These are phyloP conservation scores for Leptinotarsa haldemani DNA, from an alignment of 2,888 invertebrate species.

Conservation along the genomic window DNA sequence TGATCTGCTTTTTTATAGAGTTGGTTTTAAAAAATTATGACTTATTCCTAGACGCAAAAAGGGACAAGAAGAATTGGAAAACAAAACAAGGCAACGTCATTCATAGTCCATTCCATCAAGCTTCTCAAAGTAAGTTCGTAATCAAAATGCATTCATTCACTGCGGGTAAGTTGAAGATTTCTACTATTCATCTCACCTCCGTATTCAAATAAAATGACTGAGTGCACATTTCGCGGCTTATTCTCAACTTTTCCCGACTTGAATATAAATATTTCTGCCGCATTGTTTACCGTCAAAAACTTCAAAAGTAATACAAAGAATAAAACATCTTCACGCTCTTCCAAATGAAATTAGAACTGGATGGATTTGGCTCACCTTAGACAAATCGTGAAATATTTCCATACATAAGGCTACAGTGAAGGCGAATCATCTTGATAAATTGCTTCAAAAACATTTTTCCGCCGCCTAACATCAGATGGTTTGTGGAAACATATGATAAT, in stretches of 20 bases:
- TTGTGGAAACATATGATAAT: slow-evolving; percentile 41
- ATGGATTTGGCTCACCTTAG: slow-evolving; percentile 29
- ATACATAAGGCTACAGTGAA: slow-evolving; percentile 33
- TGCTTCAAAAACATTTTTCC: slow-evolving; percentile 29
- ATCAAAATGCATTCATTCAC: slow-evolving; percentile 4
- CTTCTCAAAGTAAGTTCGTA: background rate
- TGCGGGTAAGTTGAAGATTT: background rate
- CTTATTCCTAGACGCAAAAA: no score
- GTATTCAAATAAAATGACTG: slow-evolving; percentile 3
- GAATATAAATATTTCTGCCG: slow-evolving; percentile 1
- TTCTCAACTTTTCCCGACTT: slow-evolving; percentile 9
- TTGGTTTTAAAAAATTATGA: no score
- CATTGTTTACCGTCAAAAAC: slow-evolving; percentile 21
- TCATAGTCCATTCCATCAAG: no score
- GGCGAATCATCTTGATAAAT: slow-evolving; percentile 40
- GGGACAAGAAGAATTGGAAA: no score
- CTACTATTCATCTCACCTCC: background rate
- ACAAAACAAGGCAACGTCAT: no score
- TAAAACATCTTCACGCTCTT: slow-evolving; percentile 21
- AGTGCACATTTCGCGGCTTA: slow-evolving; percentile 11
- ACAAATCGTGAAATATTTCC: slow-evolving; percentile 38
- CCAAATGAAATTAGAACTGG: slow-evolving; percentile 30
- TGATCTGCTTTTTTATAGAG: no score
- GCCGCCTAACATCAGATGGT: slow-evolving; percentile 34
- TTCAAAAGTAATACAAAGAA: slow-evolving; percentile 5